Evolutionary conservation across 2,113 vertebrate genomes (phyloP), one percentile per base, ranked within the genome.

Genomic region (Amphilophus citrinellus): DNA sequence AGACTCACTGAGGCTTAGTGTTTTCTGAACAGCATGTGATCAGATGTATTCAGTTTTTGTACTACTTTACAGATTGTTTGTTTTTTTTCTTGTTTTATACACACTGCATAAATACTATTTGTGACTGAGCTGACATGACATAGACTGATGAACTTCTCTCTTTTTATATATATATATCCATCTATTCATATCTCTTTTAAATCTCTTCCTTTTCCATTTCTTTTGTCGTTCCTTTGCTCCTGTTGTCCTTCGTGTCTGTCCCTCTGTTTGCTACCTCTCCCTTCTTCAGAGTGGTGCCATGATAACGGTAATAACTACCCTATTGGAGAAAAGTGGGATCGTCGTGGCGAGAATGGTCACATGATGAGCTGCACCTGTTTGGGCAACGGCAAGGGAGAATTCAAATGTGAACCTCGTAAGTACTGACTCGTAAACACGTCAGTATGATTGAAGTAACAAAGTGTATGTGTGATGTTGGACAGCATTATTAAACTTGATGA

Each of bases 361-460:
- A 97, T 98, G 97, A 97, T 98, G 97, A 99, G 98, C 96, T 99
- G 98, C 91, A 98, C 97, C 0, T 99, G 98, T 79, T 96, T 99
- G 66, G 98, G 98, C 80, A 99, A 98, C 1, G 97, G 97, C 71
- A 99, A 99, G 92, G 98, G 98, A 94, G 98, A 99, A 92, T 99
- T 99, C 95, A 99, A 99, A 93, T 99, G 98, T 82, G 98, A 99
- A 90, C 98, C 98, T n/a, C 97, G 98, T 99, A 95, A 85, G 94
- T 93, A 15, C 4, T 20, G 18, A 80, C n/a, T 7, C 8, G 1
- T 47, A 11, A 2, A 76, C 39, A 14, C 22, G 7, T 24, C 0
- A 22, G 7, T 68, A 42, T 47, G 39, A 47, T 47, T 0, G 24
- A 17, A 47, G 39, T 27, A 8, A 68, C 0, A 39, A 22, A 20